Conservation (phyloP, 2,797 vertebrate genomes). For the Smutsia temminckii region DNA sequence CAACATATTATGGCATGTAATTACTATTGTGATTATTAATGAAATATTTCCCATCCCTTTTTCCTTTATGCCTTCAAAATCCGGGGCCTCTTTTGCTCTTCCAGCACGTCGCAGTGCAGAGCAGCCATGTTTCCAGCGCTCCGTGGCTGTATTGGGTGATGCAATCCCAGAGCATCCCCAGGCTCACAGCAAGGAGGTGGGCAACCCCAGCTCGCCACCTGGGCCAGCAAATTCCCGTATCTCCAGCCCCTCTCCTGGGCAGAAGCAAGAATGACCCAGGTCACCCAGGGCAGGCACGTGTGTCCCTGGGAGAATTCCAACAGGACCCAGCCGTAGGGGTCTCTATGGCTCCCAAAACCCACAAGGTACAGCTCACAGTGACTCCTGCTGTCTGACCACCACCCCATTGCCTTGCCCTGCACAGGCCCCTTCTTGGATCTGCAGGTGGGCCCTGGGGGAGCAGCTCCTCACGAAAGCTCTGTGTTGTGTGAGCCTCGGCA, state of each 20-base stretch:
- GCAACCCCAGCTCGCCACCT: rapidly evolving
- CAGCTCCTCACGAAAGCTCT: conserved; percentile 71
- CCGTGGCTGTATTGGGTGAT: rapidly evolving
- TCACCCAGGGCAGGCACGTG: neutral
- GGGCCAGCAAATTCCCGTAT: rapidly evolving
- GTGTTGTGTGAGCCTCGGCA: conserved; percentile 84
- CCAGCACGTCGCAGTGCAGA: rapidly evolving
- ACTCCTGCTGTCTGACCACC: no score
- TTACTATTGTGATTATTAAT: rapidly evolving
- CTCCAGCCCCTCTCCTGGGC: neutral
- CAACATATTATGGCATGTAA: rapidly evolving
- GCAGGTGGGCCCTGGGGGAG: neutral
- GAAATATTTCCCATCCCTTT: neutral
- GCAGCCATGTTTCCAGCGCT: neutral
- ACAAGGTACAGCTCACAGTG: rapidly evolving
- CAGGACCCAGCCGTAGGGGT: no score
- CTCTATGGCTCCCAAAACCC: no score
- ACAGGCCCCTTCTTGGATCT: neutral
- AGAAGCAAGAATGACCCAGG: neutral
- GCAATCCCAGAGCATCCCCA: rapidly evolving
- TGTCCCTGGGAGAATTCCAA: neutral
- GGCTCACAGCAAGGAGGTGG: rapidly evolving
- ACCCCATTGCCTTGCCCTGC: neutral
- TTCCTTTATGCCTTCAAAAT: neutral
- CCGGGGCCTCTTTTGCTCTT: rapidly evolving